Conservation (phyloP, 2,797 vertebrate genomes). For the Sebastes cheni region DNA sequence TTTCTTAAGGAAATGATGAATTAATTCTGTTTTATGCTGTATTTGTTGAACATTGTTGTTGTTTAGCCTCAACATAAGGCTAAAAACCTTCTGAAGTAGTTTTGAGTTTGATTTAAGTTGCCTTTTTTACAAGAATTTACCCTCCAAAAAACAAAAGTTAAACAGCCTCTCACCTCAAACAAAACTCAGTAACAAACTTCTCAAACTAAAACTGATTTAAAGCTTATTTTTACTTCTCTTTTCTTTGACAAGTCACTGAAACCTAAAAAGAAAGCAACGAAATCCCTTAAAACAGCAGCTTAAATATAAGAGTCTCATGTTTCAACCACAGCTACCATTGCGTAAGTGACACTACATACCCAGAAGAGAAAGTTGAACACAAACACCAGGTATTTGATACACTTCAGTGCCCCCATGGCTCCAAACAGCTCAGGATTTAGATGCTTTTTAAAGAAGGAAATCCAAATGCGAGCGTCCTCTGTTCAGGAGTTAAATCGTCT, state of each 20-base stretch:
- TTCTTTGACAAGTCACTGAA: not conserved
- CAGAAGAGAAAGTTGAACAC: conserved; percentile 81
- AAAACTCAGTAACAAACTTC: not conserved
- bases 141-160: not conserved
- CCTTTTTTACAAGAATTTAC: not conserved
- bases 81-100: not conserved
- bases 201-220: not conserved
- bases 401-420: conserved; percentile 69
- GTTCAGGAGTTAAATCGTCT: not conserved
- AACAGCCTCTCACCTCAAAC: not conserved
- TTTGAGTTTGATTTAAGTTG: not conserved
- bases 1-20: not conserved
- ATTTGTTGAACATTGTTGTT: not conserved
- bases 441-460: not conserved
- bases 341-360: conserved; percentile 62
- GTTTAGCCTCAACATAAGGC: not conserved
- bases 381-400: conserved; percentile 78
- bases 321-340: not conserved
- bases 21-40: too few relatives aligned
- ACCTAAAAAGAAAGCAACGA: not conserved
- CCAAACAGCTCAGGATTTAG: not conserved
- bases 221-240: not conserved
- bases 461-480: not conserved
- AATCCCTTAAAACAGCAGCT: not conserved
- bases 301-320: not conserved